Conservation (phyloP, 1,140 invertebrate species). For the Sinella curviseta region DNA sequence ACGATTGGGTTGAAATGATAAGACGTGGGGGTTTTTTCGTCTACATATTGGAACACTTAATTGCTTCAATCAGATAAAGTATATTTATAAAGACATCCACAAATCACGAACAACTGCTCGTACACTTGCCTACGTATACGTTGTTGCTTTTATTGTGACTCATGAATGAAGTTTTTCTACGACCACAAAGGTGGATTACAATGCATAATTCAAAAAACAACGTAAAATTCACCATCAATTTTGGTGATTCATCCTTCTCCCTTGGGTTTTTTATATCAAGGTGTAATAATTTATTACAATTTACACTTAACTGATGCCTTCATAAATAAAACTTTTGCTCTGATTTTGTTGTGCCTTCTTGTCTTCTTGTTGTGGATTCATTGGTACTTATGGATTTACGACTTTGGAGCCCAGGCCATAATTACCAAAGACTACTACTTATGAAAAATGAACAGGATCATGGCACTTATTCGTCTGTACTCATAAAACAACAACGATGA, state of each 20-base stretch:
- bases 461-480: too few relatives aligned
- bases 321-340: too few relatives aligned
- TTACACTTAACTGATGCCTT: slow-evolving; percentile 15
- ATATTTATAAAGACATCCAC: background rate
- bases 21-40: background rate
- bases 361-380: background rate
- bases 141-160: too few relatives aligned
- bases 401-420: background rate
- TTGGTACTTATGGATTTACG: background rate
- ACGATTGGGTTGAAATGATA: background rate
- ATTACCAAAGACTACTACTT: background rate
- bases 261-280: background rate
- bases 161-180: too few relatives aligned
- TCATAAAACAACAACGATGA: background rate
- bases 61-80: slow-evolving; percentile 11
- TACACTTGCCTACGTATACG: too few relatives aligned
- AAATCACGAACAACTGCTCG: too few relatives aligned
- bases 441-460: background rate
- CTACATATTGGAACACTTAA: background rate
- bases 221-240: background rate
- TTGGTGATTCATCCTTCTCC: background rate
- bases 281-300: background rate
- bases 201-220: background rate
- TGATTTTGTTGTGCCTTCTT: background rate
- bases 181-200: too few relatives aligned